phyloP scores from a whole-genome alignment of 2,797 vertebrate species.

The Podargus strigoides region DNA sequence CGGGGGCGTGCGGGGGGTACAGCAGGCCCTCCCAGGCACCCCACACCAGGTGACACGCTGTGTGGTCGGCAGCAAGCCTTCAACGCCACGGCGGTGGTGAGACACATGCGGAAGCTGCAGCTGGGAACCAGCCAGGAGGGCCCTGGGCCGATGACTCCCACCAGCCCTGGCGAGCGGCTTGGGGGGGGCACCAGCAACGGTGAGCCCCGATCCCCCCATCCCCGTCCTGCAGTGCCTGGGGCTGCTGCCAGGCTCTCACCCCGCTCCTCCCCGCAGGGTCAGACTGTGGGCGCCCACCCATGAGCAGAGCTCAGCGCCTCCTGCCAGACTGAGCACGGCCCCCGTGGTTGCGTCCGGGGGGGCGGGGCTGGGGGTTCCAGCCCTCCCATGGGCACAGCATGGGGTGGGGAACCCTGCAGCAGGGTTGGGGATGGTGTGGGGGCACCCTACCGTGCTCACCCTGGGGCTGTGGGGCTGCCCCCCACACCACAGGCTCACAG shows the following conservation, averaged over 20 bases:
- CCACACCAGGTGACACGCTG: neutral
- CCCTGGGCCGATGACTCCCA: slow-evolving; percentile 72
- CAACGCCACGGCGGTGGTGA: slow-evolving; percentile 94
- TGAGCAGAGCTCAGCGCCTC: neutral
- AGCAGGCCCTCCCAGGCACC: neutral
- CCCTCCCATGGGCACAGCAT: neutral
- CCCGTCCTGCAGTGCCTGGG: rapidly evolving
- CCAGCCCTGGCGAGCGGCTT: slow-evolving; percentile 77
- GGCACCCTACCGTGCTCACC: neutral
- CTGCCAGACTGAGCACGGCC: neutral
- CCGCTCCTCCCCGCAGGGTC: neutral
- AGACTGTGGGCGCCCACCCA: neutral
- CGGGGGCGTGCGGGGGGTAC: no score
- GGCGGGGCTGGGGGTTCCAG: neutral
- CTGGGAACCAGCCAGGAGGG: slow-evolving; percentile 89
- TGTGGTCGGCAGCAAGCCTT: slow-evolving; percentile 88
- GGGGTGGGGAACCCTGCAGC: neutral
- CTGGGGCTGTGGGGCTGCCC: neutral
- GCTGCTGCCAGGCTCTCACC: neutral
- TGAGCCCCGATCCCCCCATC: neutral
- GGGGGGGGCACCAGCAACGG: slow-evolving; percentile 75
- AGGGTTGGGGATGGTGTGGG: neutral
- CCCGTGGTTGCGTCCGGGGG: neutral
- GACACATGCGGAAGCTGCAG: slow-evolving; percentile 95
- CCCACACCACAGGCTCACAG: neutral